Evolutionary conservation across 64 coral and sea anemone species (phyloP).

Genomic region (Cladopsammia gracilis): DNA sequence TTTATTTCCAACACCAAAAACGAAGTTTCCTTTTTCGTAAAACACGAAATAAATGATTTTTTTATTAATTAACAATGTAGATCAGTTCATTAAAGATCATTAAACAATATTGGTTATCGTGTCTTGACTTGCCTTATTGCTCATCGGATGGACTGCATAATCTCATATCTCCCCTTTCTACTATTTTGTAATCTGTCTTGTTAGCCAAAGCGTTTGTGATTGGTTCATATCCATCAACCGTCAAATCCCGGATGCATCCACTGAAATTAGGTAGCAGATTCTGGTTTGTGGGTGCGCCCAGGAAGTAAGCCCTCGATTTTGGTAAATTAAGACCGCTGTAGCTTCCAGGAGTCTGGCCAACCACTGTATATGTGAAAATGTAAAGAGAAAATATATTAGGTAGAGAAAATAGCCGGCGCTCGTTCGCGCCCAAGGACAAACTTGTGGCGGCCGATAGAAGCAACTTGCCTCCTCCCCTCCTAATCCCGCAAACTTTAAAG

Average conservation of each 20-base stretch:
- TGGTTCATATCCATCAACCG: slow-evolving; percentile 73
- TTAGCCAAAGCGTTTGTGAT: slow-evolving; percentile 48
- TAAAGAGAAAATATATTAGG: neutral
- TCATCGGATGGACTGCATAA: slow-evolving; percentile 34
- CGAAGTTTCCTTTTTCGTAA: too few species aligned
- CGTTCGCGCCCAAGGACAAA: neutral
- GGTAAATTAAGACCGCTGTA: slow-evolving; percentile 60
- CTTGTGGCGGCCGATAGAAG: neutral
- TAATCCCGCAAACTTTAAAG: too few species aligned
- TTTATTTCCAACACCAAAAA: too few species aligned
- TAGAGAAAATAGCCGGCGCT: neutral
- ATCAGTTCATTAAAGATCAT: too few species aligned
- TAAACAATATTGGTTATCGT: too few species aligned
- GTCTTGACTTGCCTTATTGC: neutral
- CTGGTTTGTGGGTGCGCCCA: slow-evolving; percentile 50
- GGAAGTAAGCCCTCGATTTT: slow-evolving; percentile 41
- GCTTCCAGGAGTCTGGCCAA: slow-evolving; percentile 25
- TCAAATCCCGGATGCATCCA: slow-evolving; percentile 76
- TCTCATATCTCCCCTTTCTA: slow-evolving; percentile 32
- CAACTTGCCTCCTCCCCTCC: too few species aligned
- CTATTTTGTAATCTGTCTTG: slow-evolving; percentile 44
- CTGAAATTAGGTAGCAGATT: slow-evolving; percentile 55
- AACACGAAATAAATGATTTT: too few species aligned
- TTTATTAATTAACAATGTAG: too few species aligned
- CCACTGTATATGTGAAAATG: neutral